These are phyloP conservation scores for Gnathonemus echidnorhynchus DNA, from an alignment of 2,113 vertebrate genomes.

Conservation along the genomic window DNA sequence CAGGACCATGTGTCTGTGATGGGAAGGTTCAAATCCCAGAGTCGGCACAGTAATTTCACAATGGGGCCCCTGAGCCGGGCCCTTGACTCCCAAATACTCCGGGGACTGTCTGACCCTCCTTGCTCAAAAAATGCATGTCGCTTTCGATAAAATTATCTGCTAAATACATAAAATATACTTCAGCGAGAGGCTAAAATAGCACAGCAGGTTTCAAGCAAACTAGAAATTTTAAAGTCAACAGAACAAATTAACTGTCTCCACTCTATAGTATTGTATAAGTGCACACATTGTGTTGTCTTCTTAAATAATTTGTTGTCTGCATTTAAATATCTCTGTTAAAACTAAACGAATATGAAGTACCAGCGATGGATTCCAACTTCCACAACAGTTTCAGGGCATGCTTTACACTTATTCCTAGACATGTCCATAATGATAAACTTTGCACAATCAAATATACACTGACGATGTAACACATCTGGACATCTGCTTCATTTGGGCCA, in stretches of 20 bases:
- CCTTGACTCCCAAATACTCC: neutral
- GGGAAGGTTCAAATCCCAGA: neutral
- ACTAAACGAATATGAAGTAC: neutral
- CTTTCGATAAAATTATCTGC: neutral
- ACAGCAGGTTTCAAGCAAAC: neutral
- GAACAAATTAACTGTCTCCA: neutral
- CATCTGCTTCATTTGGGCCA: neutral
- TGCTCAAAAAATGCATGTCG: neutral
- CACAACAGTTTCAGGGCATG: neutral
- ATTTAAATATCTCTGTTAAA: neutral
- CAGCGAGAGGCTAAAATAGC: neutral
- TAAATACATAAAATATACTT: neutral
- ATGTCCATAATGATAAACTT: neutral
- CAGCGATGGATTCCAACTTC: neutral
- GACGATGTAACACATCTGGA: neutral
- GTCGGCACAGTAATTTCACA: neutral
- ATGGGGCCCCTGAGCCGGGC: neutral
- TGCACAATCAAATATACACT: neutral
- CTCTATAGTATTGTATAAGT: neutral
- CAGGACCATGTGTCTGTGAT: neutral
- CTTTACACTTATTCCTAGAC: neutral
- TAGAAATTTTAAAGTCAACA: neutral
- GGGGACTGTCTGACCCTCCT: neutral
- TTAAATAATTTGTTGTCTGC: neutral
- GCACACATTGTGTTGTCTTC: neutral